Percentiles rank a stretch among this genome's conserved stretches.
These are phyloP conservation scores for Cephalopachus bancanus DNA, from an alignment of 2,797 vertebrate genomes.

Conservation along the genomic window DNA sequence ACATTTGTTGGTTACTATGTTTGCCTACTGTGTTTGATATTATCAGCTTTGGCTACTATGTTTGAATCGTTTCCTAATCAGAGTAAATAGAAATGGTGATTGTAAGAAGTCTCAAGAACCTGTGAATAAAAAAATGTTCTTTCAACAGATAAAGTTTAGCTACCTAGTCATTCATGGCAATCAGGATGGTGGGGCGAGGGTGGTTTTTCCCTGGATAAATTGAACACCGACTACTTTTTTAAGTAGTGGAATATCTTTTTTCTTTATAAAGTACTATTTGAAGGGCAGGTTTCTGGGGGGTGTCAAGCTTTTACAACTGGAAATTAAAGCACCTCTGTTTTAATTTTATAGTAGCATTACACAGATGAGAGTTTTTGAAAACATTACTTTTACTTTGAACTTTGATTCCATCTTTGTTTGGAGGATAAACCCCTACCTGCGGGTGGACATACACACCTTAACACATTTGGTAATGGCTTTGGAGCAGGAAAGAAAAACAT, in stretches of 20 bases:
- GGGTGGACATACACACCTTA: not conserved
- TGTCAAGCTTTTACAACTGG: not conserved
- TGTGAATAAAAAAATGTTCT: slow-evolving; percentile 61
- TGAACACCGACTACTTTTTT: slow-evolving; percentile 11
- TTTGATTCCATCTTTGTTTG: slow-evolving; percentile 55
- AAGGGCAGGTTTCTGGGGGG: not conserved
- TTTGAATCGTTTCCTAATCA: slow-evolving; percentile 60
- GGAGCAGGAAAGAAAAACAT: not conserved
- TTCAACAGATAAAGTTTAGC: slow-evolving; percentile 23
- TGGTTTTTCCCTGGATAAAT: not conserved
- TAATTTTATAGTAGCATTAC: not conserved
- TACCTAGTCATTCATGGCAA: not conserved
- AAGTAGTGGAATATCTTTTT: slow-evolving; percentile 19
- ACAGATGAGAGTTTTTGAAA: not conserved
- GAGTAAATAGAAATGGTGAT: slow-evolving; percentile 64
- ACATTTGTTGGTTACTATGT: not conserved
- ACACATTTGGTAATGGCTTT: slow-evolving; percentile 11
- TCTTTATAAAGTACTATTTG: slow-evolving; percentile 3
- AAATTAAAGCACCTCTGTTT: slow-evolving; percentile 44
- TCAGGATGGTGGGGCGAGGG: no score
- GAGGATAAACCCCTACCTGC: not conserved
- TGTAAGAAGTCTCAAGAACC: slow-evolving; percentile 43
- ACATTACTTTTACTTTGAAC: slow-evolving; percentile 3
- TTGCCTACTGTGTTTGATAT: slow-evolving; percentile 29
- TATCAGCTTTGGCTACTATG: not conserved